Conservation (phyloP, 2,888 invertebrate species). For the Proisotoma minuta region DNA sequence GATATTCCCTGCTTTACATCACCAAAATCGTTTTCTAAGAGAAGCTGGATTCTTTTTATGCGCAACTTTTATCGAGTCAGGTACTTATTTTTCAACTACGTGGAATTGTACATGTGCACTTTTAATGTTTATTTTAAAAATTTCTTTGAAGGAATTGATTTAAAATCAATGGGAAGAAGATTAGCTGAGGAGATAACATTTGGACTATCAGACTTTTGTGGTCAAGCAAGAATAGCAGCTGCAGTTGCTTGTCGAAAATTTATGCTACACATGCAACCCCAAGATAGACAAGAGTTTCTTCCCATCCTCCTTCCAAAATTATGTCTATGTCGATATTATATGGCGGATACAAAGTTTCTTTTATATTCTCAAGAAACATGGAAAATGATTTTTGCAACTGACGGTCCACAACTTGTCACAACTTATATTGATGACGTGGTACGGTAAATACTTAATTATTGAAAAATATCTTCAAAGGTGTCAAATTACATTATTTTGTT, state of each 20-base stretch:
- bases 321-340: constrained; percentile 55
- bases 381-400: constrained; percentile 53
- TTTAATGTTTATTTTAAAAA: constrained; percentile 8
- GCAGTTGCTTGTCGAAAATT: constrained; percentile 55
- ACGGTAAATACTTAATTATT: neutral
- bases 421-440: constrained; percentile 51
- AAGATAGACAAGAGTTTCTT: constrained; percentile 52
- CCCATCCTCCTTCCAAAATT: constrained; percentile 54
- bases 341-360: constrained; percentile 32
- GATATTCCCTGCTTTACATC: constrained; percentile 53
- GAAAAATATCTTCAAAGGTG: neutral
- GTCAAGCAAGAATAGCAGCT: constrained; percentile 54
- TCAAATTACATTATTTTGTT: neutral
- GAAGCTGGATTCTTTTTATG: constrained; percentile 56
- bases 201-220: constrained; percentile 58
- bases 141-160: constrained; percentile 24
- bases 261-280: constrained; percentile 51
- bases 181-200: constrained; percentile 52
- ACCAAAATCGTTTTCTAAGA: constrained; percentile 56
- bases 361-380: constrained; percentile 55
- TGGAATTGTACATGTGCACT: constrained; percentile 6
- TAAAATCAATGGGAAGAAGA: constrained; percentile 52
- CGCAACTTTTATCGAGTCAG: constrained; percentile 53
- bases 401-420: constrained; percentile 54
- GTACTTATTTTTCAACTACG: constrained; percentile 38